phyloP scores from a whole-genome alignment of 2,113 vertebrate species.

The Coturnix japonica region DNA sequence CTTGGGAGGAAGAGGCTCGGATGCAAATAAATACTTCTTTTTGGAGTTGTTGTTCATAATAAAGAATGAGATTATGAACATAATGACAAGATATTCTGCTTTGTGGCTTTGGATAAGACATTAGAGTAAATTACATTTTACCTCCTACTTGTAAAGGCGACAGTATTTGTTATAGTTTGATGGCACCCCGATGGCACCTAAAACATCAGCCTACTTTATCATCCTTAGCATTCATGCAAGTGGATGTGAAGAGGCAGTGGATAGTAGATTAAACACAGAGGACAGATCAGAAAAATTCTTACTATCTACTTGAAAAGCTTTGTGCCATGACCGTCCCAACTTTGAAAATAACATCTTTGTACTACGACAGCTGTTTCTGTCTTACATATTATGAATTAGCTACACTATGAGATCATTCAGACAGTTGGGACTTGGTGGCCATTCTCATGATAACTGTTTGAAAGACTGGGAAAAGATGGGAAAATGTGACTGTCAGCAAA shows the following conservation, averaged over 20 bases:
- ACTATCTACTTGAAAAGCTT: background rate
- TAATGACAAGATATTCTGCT: background rate
- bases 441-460: background rate
- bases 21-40: background rate
- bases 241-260: fast-evolving
- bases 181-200: background rate
- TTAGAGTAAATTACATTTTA: background rate
- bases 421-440: background rate
- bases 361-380: background rate
- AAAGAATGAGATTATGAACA: background rate
- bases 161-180: background rate
- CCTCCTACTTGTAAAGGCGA: background rate
- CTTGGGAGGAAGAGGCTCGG: background rate
- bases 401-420: fast-evolving
- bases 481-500: background rate
- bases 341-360: background rate
- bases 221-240: background rate
- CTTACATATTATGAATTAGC: background rate
- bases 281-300: background rate
- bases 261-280: background rate
- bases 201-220: background rate
- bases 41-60: background rate
- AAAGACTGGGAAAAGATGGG: background rate
- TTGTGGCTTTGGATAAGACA: background rate
- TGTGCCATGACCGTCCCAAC: background rate